Base-by-base conservation (phyloP, 2,113 vertebrate genomes). In the Rhinoderma darwinii region DNA sequence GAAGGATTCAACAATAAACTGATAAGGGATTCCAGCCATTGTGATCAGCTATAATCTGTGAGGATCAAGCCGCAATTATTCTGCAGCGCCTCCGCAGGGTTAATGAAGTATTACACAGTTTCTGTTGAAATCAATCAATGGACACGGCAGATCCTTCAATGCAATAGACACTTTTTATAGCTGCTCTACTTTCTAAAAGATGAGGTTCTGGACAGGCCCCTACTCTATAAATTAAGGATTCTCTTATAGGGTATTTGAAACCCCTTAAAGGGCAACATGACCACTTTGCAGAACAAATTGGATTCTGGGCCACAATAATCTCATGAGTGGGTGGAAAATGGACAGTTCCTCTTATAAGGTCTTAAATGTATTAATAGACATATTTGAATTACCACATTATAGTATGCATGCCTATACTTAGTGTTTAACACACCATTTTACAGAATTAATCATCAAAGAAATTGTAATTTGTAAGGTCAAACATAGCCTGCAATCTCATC, bases 381-480 rank as follows among this genome's bases (percentile, higher is more conserved):
- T 22, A 70, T 39, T 32, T 70, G 66, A 70, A 70, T 37, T 37
- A 70, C 66, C 9, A 70, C 66, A 70, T 37, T 5, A 39, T 18
- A 20, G 39, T 39, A 25, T 81, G 37, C 54, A 61, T 81, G n/a
- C 54, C 66, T 3, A 81, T 63, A 37, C 54, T 43, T 18, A n/a
- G 78, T 56, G 37, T 63, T 61, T 41, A 61, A 41, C 8, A 5
- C 15, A 7, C 22, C 0, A 63, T 82, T 43, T 81, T 81, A 43
- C 41, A 61, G 50, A 59, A 44, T 82, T 82, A 59, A 63, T 82
- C 79, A 82, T 82, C 41, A 63, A 2, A 82, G 79, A 82, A 66
- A 82, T 82, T 82, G 79, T 61, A 82, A 82, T 82, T 63, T 18
- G n/a, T 82, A 59, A 63, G 79, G 79, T 82, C 56, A 82, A 30